Evolutionary conservation across 2,113 vertebrate species (phyloP).

Genomic region (Hyla sarda): DNA sequence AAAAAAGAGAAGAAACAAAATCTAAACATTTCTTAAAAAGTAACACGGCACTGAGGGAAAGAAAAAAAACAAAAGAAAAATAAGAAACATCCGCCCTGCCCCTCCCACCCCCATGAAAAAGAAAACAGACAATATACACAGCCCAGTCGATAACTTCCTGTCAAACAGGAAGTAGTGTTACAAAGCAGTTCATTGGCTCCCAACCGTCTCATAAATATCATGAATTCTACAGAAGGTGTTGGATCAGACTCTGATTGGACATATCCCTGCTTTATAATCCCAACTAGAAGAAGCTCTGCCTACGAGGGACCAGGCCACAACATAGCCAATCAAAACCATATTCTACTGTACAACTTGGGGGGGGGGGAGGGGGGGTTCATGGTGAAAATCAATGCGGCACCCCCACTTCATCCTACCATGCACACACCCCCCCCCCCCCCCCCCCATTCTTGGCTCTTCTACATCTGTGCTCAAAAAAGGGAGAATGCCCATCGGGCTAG

Average conservation of each 20-base stretch:
- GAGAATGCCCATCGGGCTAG: background rate
- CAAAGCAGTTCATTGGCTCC: slow-evolving; percentile 46
- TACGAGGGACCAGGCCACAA: background rate
- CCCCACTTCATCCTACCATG: background rate
- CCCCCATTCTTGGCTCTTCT: background rate
- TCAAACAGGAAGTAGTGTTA: slow-evolving; percentile 43
- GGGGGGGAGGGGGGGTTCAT: background rate
- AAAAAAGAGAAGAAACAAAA: background rate
- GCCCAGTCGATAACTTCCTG: slow-evolving; percentile 43
- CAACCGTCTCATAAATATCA: slow-evolving; percentile 42
- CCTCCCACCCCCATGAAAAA: slow-evolving; percentile 22
- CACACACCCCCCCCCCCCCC: no score
- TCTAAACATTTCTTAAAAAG: background rate
- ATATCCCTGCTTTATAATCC: slow-evolving; percentile 28
- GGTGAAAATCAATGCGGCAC: background rate
- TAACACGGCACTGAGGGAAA: slow-evolving; percentile 33
- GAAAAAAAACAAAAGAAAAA: no score
- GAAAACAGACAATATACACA: slow-evolving; percentile 54
- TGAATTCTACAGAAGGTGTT: background rate
- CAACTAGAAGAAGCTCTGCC: background rate
- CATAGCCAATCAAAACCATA: background rate
- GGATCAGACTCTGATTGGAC: slow-evolving; percentile 15
- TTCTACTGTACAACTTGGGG: background rate
- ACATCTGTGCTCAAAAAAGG: no score
- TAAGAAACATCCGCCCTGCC: slow-evolving; percentile 30